These are phyloP conservation scores for Pachyrhynchus sulphureomaculatus DNA, from an alignment of 1,140 invertebrate genomes.

Conservation along the genomic window DNA sequence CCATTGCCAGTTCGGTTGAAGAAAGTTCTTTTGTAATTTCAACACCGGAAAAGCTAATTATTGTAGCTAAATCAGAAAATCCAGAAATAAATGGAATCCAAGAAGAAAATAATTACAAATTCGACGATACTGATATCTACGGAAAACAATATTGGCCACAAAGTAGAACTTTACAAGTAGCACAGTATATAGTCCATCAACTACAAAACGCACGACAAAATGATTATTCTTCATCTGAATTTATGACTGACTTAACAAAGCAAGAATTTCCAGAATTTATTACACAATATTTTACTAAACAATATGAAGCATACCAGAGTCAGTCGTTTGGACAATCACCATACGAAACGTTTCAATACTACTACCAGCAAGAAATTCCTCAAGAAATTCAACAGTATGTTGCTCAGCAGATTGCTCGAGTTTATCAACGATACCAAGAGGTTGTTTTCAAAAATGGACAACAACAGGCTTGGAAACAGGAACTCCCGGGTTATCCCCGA, in stretches of 20 bases:
- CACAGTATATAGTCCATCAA: slow-evolving; percentile 11
- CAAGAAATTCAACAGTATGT: slow-evolving; percentile 10
- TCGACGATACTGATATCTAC: neutral
- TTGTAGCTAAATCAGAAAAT: no score
- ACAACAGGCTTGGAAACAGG: neutral
- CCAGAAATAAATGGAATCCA: neutral
- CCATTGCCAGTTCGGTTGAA: neutral
- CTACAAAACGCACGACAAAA: slow-evolving; percentile 4
- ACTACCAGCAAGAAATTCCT: neutral
- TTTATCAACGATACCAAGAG: slow-evolving; percentile 6
- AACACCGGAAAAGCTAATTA: neutral
- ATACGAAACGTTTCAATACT: slow-evolving; percentile 17
- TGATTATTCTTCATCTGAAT: slow-evolving; percentile 6
- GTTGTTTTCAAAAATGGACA: neutral
- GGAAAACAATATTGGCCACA: slow-evolving; percentile 1
- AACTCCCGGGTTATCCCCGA: neutral
- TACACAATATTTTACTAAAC: slow-evolving; percentile 3
- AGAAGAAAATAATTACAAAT: neutral
- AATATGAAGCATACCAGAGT: slow-evolving; percentile 8
- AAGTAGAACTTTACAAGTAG: slow-evolving; percentile 12
- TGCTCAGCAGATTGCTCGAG: slow-evolving; percentile 5
- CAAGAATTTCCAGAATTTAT: slow-evolving; percentile 6
- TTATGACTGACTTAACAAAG: neutral
- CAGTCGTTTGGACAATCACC: slow-evolving; percentile 8
- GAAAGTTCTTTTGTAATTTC: neutral